Evolutionary conservation across 2,113 vertebrate species (phyloP), one percentile per base, ranked within the genome.

Genomic region (Tragelaphus imberbis): DNA sequence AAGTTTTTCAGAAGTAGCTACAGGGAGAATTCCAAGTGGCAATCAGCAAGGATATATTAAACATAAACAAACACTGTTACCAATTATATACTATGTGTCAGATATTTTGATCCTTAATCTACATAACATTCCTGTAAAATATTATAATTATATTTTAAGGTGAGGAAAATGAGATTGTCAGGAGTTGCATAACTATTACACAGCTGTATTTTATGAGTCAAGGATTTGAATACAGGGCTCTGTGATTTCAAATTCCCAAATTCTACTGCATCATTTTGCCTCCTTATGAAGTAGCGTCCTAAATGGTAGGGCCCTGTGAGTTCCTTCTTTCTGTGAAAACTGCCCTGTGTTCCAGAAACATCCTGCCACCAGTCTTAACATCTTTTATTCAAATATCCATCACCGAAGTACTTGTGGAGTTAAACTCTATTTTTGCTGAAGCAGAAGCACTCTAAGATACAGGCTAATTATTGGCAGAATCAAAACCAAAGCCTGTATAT

Each of bases 1-100:
- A 77, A 75, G 49, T 91, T 93, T 81, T 51, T 95, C 55, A 97
- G 53, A 93, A 28, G 47, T 51, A 87, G 75, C 90, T 97, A 49
- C 3, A 36, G 30, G 56, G 30, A 80, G 23, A 85, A 95, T 93
- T 97, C 59, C 79, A 86, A 82, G 6, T 61, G 44, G 8, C 44
- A 94, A 36, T 90, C 33, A 93, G 51, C 36, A 85, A 90, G 25
- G 13, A 36, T 30, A 25, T 16, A 61, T 80, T 82, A 33, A 59
- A 92, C 82, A 58, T 40, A 71, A 81, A 68, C 28, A 36, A 65
- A 86, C 17, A 65, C 19, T 59, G n/a, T 28, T 80, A 56, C 44
- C 28, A 81, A 53, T n/a, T 81, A 88, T 63, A 55, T 86, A 47
- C 36, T 49, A 21, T 61, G 81, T 86, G 27, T 17, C 27, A 47